Evolutionary conservation across 2,113 vertebrate genomes (phyloP), one percentile per base, ranked within the genome.

Genomic region (Sphyrna mokarran): DNA sequence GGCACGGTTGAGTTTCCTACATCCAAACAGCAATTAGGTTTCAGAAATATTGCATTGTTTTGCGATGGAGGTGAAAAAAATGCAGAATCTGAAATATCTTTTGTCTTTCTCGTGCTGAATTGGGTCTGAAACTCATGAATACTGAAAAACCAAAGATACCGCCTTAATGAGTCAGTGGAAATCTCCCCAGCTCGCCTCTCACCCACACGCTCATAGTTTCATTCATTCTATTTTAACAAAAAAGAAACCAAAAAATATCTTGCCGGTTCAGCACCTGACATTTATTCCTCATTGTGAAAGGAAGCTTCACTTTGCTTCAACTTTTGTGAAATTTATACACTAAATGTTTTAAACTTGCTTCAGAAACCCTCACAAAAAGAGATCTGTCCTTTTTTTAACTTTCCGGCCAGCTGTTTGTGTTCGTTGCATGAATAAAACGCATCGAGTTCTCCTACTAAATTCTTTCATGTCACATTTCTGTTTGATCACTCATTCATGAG

Each of bases 401-500:
- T 93, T 72, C 40, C 22, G 40, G 93, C 37, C 93, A 95, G 93
- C 63, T 95, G 93, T 69, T 54, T 95, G 40, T 48, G 93, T 72
- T 48, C 68, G 70, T 68, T 22, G 63, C n/a, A 54, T 69, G 90
- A 94, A 69, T 66, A 94, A 37, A 66, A 69, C 9, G 61, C n/a
- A 20, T 93, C 13, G 40, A 33, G 23, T 14, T 48, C 40, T 54
- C 40, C 96, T 95, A 96, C 96, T 96, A 96, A 96, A 96, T 97
- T 96, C 95, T 96, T 96, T 89, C 96, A 96, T 96, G 96, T 96
- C 95, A 96, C 78, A 68, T 96, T 96, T 96, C 96, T 97, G 97
- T 97, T 97, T 97, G 94, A 97, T 96, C 96, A 96, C 96, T 96
- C 96, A 97, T 96, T 96, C 96, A 96, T 96, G 93, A 87, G 90